phyloP scores from a whole-genome alignment of 2,888 invertebrate genomes.

The Metacarcinus magister region DNA sequence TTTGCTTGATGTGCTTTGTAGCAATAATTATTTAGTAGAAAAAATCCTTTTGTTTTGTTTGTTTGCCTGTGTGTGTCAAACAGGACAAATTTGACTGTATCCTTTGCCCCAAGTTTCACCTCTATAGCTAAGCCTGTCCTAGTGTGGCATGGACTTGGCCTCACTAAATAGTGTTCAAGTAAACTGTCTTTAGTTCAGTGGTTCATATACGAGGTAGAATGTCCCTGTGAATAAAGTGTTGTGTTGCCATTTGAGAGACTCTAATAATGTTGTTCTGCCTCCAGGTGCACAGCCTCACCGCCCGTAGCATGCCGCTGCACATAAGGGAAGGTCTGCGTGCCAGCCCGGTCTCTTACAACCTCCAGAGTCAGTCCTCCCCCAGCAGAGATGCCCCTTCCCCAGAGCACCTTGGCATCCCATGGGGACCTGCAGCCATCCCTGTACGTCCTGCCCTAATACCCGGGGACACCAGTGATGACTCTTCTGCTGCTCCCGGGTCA shows the following conservation, averaged over 20 bases:
- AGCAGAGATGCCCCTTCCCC: conserved; percentile 78
- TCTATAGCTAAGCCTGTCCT: not conserved
- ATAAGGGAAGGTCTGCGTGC: conserved; percentile 88
- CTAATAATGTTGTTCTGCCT: not conserved
- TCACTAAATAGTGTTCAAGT: not conserved
- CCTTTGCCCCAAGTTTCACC: not conserved
- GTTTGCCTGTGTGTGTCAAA: not conserved
- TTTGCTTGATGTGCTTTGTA: not conserved
- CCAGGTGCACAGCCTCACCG: conserved; percentile 91
- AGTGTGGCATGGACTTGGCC: not conserved
- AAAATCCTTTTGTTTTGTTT: not conserved
- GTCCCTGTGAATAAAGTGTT: not conserved
- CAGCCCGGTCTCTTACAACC: not conserved
- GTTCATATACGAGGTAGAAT: not conserved
- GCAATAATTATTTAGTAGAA: not conserved
- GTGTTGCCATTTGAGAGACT: not conserved
- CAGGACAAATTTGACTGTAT: not conserved
- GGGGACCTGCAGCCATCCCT: conserved; percentile 78
- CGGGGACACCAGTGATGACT: conserved; percentile 78
- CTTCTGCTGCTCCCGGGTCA: conserved; percentile 69
- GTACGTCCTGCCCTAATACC: conserved; percentile 63
- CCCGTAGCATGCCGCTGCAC: conserved; percentile 91
- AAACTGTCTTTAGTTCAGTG: not conserved
- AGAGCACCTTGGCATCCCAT: conserved; percentile 82
- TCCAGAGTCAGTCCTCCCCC: not conserved